Percentiles rank a stretch among this genome's conserved stretches.
Evolutionary conservation across 35 echinoderm and acorn worm species (phyloP).

Genomic region (Chiridota heheva): DNA sequence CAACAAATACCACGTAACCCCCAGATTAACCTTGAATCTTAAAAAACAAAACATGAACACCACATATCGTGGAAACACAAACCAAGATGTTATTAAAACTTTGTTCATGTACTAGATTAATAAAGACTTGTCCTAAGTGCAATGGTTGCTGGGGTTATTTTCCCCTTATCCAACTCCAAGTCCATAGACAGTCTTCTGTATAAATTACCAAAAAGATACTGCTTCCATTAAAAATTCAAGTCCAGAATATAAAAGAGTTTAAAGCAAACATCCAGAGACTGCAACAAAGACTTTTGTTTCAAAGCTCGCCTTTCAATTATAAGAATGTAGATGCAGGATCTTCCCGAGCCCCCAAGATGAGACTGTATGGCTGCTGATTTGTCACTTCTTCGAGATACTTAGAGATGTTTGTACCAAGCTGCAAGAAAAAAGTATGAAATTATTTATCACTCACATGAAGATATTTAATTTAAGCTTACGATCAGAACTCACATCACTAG

Average conservation of each 20-base stretch:
- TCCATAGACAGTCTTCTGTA: constrained; percentile 8
- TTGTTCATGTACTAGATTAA: too few species aligned
- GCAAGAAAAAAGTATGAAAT: not conserved
- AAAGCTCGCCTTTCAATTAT: constrained; percentile 21
- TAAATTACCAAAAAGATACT: not conserved
- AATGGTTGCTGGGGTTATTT: constrained; percentile 10
- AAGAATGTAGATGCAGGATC: constrained; percentile 10
- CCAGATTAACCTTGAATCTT: too few species aligned
- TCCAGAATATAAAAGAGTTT: constrained; percentile 22
- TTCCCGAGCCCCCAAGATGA: not conserved
- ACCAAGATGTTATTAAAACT: too few species aligned
- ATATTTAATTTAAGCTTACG: too few species aligned
- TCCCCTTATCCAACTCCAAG: constrained; percentile 15
- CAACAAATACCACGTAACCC: too few species aligned
- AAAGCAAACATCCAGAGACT: constrained; percentile 14
- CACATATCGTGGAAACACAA: too few species aligned
- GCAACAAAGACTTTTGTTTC: constrained; percentile 10
- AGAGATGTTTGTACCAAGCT: constrained; percentile 23
- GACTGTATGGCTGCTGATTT: not conserved
- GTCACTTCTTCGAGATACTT: constrained; percentile 6
- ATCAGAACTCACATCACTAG: too few species aligned
- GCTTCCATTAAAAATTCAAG: constrained; percentile 4
- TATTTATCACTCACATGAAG: too few species aligned
- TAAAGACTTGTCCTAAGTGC: too few species aligned
- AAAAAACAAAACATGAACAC: too few species aligned